Evolutionary conservation across 2,113 vertebrate genomes (phyloP), one percentile per base, ranked within the genome.

Genomic region (Dryoscopus gambensis): DNA sequence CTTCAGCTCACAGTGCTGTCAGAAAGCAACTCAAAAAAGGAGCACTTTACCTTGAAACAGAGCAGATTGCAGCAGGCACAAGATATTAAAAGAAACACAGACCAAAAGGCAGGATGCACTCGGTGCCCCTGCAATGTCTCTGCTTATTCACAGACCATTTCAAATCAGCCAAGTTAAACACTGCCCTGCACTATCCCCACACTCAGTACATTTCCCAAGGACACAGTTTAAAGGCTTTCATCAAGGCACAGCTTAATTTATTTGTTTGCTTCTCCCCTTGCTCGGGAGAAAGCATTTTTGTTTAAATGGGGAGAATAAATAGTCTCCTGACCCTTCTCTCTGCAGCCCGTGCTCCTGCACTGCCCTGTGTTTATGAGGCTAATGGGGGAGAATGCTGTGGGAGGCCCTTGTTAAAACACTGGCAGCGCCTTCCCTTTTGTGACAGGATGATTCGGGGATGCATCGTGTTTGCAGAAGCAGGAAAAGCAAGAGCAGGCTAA

Each of bases 131-230:
- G 76, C 56, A 93, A 81, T 28, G 8, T 88, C 85, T 89, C 53
- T 1, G 23, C 87, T 90, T 85, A 76, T 62, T 94, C 69, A 87
- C 76, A 89, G 87, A 67, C 89, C 63, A 78, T 93, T 96, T 93
- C 87, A 94, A 92, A 96, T 87, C 83, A 90, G 79, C 90, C 90
- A 92, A 96, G 93, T 96, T 96, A 96, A 97, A 96, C 93, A 93
- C 79, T 87, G 83, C 60, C 71, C 85, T 86, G 90, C 85, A 60
- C 92, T 87, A 71, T 96, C 83, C 76, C 79, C 57, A 62, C 65
- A 39, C 79, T 96, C 15, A 2, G 76, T 88, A 53, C 88, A 75
- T 95, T 95, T 93, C 92, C 96, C 93, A 96, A 97, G 95, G 96
- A 96, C 92, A 89, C 88, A 47, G 50, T 93, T 90, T 90, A 96